These are phyloP conservation scores for Odontophorus gujanensis DNA, from an alignment of 2,113 vertebrate genomes.

Conservation along the genomic window DNA sequence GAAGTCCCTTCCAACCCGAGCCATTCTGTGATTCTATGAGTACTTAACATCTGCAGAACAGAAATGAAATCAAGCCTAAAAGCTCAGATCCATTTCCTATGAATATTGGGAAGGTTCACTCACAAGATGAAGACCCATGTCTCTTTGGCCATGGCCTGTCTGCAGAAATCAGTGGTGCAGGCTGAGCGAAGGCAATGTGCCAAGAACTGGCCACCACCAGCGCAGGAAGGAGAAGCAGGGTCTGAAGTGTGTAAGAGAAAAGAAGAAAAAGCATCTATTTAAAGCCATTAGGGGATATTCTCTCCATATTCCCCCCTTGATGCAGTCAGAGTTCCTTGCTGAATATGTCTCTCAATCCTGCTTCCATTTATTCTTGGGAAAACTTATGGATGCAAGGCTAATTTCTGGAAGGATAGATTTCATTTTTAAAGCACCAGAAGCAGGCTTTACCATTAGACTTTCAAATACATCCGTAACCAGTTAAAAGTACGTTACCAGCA, in stretches of 20 bases:
- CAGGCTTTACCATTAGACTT: neutral
- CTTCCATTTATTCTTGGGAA: neutral
- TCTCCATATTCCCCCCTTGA: neutral
- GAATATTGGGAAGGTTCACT: neutral
- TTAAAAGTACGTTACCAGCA: slow-evolving; percentile 34
- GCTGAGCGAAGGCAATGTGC: neutral
- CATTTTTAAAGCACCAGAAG: neutral
- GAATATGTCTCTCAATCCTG: neutral
- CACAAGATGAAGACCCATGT: neutral
- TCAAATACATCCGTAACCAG: neutral
- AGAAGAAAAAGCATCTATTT: neutral
- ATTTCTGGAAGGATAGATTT: neutral
- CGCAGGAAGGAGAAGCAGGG: neutral
- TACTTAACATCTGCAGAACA: neutral
- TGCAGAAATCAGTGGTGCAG: neutral
- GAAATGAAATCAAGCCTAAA: neutral
- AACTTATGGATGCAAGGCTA: neutral
- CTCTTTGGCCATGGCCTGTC: neutral
- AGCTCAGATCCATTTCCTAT: neutral
- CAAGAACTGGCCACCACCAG: neutral
- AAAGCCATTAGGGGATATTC: neutral
- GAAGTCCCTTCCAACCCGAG: too few relatives aligned
- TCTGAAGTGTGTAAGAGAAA: neutral
- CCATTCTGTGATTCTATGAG: too few relatives aligned
- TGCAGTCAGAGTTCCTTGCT: neutral